A percentile compares a stretch with the other conserved stretches of the same genome.
phyloP scores from a whole-genome alignment of 2,888 invertebrate genomes.

The Coremacera marginata region DNA sequence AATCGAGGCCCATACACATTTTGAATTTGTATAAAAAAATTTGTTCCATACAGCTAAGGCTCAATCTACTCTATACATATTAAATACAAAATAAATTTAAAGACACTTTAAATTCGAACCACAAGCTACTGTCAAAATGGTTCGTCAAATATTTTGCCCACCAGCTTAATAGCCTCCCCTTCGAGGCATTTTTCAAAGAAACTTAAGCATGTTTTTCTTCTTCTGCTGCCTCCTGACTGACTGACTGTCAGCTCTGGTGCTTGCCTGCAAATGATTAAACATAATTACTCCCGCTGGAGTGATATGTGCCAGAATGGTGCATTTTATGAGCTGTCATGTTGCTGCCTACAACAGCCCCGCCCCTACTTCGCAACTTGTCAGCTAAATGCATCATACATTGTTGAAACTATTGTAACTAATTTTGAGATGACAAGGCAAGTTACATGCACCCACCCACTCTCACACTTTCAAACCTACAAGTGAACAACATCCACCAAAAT shows the following conservation, averaged over 20 bases:
- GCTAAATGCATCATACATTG: not conserved
- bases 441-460: not conserved
- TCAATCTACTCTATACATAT: no score
- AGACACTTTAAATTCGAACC: no score
- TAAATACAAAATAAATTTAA: no score
- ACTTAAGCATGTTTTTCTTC: not conserved
- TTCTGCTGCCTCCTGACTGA: not conserved
- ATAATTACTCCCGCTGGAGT: conserved; percentile 32
- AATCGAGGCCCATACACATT: no score
- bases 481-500: not conserved
- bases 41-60: no score
- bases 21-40: no score
- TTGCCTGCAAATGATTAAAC: conserved; percentile 33
- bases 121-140: no score
- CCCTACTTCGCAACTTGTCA: not conserved
- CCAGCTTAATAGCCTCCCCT: no score
- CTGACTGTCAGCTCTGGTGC: not conserved
- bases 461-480: not conserved
- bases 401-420: conserved; percentile 22
- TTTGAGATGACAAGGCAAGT: conserved; percentile 19
- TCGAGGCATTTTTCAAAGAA: no score
- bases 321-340: conserved; percentile 28
- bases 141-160: no score
- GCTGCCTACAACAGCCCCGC: not conserved
- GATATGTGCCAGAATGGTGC: conserved; percentile 10